phyloP scores from a whole-genome alignment of 2,888 invertebrate species.

The Tillus elongatus region DNA sequence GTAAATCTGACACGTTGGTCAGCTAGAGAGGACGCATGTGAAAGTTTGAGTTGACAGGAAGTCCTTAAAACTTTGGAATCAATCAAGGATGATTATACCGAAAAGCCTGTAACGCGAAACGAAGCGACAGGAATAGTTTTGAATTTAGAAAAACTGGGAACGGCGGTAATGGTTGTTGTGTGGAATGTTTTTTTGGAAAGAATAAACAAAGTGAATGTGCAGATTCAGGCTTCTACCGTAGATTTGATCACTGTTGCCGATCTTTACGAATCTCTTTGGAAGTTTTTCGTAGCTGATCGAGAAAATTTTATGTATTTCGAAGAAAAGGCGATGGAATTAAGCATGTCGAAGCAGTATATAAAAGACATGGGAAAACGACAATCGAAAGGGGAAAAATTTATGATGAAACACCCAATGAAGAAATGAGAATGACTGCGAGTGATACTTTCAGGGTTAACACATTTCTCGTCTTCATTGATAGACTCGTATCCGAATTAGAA shows the following conservation, averaged over 20 bases:
- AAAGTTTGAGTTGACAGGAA: slow-evolving; percentile 20
- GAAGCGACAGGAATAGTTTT: slow-evolving; percentile 5
- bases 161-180: slow-evolving; percentile 19
- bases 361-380: slow-evolving; percentile 19
- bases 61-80: slow-evolving; percentile 19
- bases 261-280: too few species aligned
- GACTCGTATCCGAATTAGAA: slow-evolving; percentile 12
- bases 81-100: slow-evolving; percentile 22
- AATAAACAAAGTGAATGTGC: too few species aligned
- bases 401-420: too few species aligned
- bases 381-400: slow-evolving; percentile 15
- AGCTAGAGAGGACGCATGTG: slow-evolving; percentile 23
- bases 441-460: too few species aligned
- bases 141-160: slow-evolving; percentile 17
- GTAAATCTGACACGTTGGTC: slow-evolving; percentile 29
- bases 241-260: slow-evolving; percentile 20
- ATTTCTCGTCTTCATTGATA: too few species aligned
- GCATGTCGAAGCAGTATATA: slow-evolving; percentile 19
- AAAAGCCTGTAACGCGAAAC: too few species aligned
- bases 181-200: slow-evolving; percentile 24
- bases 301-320: slow-evolving; percentile 21
- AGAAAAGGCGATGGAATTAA: too few species aligned
- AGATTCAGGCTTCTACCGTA: slow-evolving; percentile 22
- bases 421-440: too few species aligned
- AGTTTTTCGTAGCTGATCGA: slow-evolving; percentile 22